Evolutionary conservation across 2,113 vertebrate genomes (phyloP), one percentile per base, ranked within the genome.

Genomic region (Lichenostomus cassidix): DNA sequence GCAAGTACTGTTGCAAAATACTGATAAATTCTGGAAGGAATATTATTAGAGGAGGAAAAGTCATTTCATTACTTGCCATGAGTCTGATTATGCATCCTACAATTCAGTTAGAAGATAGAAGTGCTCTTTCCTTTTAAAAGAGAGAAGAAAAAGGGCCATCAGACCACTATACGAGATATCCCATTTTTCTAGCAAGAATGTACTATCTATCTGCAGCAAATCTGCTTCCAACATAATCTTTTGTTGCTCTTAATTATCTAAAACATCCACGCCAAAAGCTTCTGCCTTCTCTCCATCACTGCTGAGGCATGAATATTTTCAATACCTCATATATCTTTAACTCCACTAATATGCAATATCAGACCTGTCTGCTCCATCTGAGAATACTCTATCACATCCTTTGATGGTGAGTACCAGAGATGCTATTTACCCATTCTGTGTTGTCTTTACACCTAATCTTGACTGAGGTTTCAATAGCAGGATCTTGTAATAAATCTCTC

Each of bases 181-280:
- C 80, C 86, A 81, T 94, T 96, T 96, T 71, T 75, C 80, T 60
- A 71, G 41, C 59, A 90, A 86, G 92, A 92, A 92, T 90, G 59
- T 64, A 44, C 85, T 88, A 58, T 67, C 53, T 87, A 80, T 93
- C 88, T 88, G 64, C 65, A 80, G 78, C 59, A 95, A 87, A 96
- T 96, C 93, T 95, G n/a, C 83, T 89, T 89, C 86, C 83, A 86
- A 27, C 64, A 49, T 64, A 67, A 74, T 92, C 90, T 96, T 95
- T 93, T 96, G 93, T 96, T 96, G 76, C 73, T 96, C 90, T 90
- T 96, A 93, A 96, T 96, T 96, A 90, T 82, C 94, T 94, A 90
- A 92, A 94, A 84, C 76, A 95, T 93, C 69, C 90, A 94, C 92
- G 80, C 60, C 80, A 78, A 90, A 90, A 90, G 86, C 85, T 93